Percentiles rank a stretch among this genome's conserved stretches.
These are phyloP conservation scores for Caenorhabditis parvicauda DNA, from an alignment of 2,888 invertebrate genomes.

Conservation along the genomic window DNA sequence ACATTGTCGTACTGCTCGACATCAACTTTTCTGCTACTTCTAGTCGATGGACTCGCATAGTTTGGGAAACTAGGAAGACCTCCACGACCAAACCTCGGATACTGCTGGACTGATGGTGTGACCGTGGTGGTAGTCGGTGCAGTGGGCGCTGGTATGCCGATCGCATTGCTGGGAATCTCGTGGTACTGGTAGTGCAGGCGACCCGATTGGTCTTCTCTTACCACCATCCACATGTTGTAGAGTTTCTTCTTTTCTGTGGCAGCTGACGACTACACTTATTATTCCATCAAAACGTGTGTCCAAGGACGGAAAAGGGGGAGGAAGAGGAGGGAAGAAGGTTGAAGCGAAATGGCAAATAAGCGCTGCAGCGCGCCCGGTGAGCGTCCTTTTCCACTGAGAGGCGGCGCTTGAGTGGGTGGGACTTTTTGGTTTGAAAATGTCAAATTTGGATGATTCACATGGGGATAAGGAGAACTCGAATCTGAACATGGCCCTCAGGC, in stretches of 20 bases:
- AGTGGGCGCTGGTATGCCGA: constrained; percentile 11
- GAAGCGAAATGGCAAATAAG: constrained; percentile 9
- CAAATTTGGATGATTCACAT: too few species aligned
- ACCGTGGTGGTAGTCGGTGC: constrained; percentile 3
- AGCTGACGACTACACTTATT: background rate
- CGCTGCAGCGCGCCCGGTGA: background rate
- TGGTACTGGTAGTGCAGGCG: constrained; percentile 41
- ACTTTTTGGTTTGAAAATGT: too few species aligned
- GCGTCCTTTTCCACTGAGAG: too few species aligned
- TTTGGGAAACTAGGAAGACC: constrained; percentile 35
- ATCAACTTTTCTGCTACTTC: constrained; percentile 7
- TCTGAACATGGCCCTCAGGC: too few species aligned
- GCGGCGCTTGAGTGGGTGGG: too few species aligned
- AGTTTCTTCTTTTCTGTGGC: too few species aligned
- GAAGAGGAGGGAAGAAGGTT: constrained; percentile 8
- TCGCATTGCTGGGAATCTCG: constrained; percentile 20
- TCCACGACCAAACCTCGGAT: constrained; percentile 24
- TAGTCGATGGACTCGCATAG: constrained; percentile 6
- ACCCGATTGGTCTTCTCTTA: constrained; percentile 41
- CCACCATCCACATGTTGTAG: constrained; percentile 44
- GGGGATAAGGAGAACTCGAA: too few species aligned
- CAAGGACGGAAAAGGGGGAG: constrained; percentile 5
- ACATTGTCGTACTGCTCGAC: constrained; percentile 42
- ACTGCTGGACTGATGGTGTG: constrained; percentile 9
- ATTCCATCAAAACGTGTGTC: constrained; percentile 3